Evolutionary conservation across 2,113 vertebrate genomes (phyloP).

Genomic region (Lepus americanus): DNA sequence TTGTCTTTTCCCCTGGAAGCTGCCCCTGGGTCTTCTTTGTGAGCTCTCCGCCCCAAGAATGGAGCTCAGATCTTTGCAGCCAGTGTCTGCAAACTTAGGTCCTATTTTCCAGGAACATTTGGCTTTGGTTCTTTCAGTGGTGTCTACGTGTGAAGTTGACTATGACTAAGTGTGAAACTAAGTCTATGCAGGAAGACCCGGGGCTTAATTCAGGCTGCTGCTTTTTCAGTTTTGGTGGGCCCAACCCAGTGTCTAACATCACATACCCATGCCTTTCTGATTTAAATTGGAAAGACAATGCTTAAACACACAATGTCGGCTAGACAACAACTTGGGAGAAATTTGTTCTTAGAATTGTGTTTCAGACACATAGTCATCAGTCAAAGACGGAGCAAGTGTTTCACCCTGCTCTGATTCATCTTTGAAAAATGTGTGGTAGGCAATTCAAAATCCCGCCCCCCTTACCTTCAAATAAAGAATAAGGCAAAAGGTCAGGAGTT

Average conservation of each 20-base stretch:
- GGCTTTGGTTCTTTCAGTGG: conserved; percentile 2
- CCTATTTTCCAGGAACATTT: conserved; percentile 69
- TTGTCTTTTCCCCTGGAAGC: conserved; percentile 71
- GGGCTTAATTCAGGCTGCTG: background rate
- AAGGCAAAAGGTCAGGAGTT: conserved; percentile 41
- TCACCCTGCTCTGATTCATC: conserved; percentile 74
- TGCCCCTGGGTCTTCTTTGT: conserved; percentile 45
- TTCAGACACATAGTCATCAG: conserved; percentile 54
- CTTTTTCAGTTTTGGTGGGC: conserved; percentile 20
- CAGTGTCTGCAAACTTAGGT: conserved; percentile 43
- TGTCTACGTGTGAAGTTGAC: conserved; percentile 31
- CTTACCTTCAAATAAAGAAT: conserved; percentile 63
- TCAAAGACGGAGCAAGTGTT: conserved; percentile 26
- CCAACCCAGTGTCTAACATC: conserved; percentile 14
- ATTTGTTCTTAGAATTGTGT: conserved; percentile 44
- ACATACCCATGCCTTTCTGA: background rate
- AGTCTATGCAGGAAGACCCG: background rate
- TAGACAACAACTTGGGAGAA: conserved; percentile 40
- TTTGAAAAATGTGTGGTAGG: conserved; percentile 62
- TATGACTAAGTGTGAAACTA: conserved; percentile 65
- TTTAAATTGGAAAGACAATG: conserved; percentile 39
- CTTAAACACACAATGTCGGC: background rate
- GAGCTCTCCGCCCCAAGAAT: conserved; percentile 25
- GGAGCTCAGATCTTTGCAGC: conserved; percentile 61
- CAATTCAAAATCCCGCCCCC: conserved; percentile 44